Evolutionary conservation across 2,888 invertebrate genomes (phyloP), one percentile per base, ranked within the genome.

Genomic region (Dyspetes luteomarginatus): DNA sequence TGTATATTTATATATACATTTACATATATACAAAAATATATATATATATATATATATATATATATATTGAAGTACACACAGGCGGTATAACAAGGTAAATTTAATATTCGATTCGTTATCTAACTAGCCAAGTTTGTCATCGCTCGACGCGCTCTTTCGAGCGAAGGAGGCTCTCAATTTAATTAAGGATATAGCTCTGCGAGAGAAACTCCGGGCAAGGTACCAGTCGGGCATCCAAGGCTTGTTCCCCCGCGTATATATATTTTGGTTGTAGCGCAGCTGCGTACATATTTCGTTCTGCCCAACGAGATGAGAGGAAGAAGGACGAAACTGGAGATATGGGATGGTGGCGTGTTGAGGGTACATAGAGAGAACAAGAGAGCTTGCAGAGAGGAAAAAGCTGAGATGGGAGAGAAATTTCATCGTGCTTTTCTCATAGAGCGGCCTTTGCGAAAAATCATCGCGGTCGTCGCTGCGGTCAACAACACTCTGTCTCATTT

Each of bases 401-500:
- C 55, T 36, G 50, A 65, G 65, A 72, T 60, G 67, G 50, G 36
- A 48, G 64, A 71, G 64, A 81, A 73, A 77, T 81, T 76, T 64
- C 15, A 77, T 77, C 56, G 72, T 58, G 41, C 41, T 62, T 73
- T 30, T 41, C n/a, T 26, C 41, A 48, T 28, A 22, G 19, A 36
- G 36, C 43, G 15, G 5, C 36, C 65, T 58, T 65, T 36, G 26
- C 17, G 19, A n/a, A 24, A 36, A 41, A 67, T 45, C 41, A 17
- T 64, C 56, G 55, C 55, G 48, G 72, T 56, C 48, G 81, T 52
- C 41, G 43, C 60, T 56, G 83, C 85, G 88, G 88, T 88, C 85
- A 87, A 87, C 85, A 87, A 85, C 86, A 87, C 84, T 83, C 82
- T 82, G 69, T 77, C 64, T 73, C 68, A 36, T 73, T 77, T 69